Conservation (phyloP, 2,113 vertebrate species). For the Callorhinus ursinus region DNA sequence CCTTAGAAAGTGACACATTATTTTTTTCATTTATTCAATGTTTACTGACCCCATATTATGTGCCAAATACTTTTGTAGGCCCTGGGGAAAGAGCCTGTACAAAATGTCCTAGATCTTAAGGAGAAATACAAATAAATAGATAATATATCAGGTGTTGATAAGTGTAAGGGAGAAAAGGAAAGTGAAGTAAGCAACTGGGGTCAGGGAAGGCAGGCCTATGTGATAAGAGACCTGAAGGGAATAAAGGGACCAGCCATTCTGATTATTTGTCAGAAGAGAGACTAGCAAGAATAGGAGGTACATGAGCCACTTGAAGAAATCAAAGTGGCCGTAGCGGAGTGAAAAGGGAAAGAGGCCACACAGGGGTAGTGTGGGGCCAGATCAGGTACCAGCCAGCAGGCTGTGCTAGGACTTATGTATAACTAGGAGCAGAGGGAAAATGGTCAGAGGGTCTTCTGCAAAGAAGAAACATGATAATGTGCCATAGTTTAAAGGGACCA, state of each 20-base stretch:
- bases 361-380: rapidly evolving
- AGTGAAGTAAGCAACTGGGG: not conserved
- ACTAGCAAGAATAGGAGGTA: not conserved
- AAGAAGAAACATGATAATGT: not conserved
- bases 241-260: not conserved
- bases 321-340: not conserved
- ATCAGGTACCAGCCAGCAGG: not conserved
- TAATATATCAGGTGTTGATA: not conserved
- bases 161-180: not conserved
- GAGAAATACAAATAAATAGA: not conserved
- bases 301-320: not conserved
- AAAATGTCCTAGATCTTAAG: not conserved
- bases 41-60: not conserved
- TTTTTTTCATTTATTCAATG: slow-evolving; percentile 44
- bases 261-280: not conserved
- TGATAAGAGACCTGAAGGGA: not conserved
- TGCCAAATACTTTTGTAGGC: not conserved
- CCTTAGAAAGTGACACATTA: not conserved
- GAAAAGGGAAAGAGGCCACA: not conserved
- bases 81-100: not conserved
- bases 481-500: not conserved
- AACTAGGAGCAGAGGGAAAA: not conserved
- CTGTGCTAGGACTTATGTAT: not conserved
- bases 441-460: not conserved
- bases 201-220: not conserved